Evolutionary conservation across 2,113 vertebrate species (phyloP), one percentile per base, ranked within the genome.

Genomic region (Tricholaema leucomelas): DNA sequence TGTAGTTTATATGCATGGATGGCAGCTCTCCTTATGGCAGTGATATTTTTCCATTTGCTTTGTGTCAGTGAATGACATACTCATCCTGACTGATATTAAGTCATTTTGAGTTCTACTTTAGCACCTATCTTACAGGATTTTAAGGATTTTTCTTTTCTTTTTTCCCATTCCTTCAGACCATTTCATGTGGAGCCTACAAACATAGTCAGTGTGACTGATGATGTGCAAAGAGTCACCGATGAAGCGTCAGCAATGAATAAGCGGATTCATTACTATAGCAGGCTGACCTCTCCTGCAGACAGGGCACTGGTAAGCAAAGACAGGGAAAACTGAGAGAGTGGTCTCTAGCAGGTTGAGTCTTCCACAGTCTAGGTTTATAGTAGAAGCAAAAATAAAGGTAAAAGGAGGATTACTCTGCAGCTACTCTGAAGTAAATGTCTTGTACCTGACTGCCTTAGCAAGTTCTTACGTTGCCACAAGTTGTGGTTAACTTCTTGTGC

Each of bases 201-300:
- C 95, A 99, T 99, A 52, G 97, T 99, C 33, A 86, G 12, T 52
- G 91, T 94, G 77, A 98, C 97, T 12, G 97, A 97, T 63, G 97
- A 96, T 6, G 92, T 91, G 92, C 98, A 99, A 76, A 97, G 98
- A 83, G 98, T 99, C 70, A 98, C 98, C 9, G 98, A 98, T 7
- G 98, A 99, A 92, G 99, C 99, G 17, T 98, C 99, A 46, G 98
- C 98, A 66, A 98, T 99, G 96, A 99, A 98, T 97, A 99, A 99
- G 93, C 96, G 99, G 95, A 98, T 99, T 81, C 98, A 99, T 85
- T 99, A 99, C 97, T 99, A 99, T 28, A 95, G 98, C 86, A 97
- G 98, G 15, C 98, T 99, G 66, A 97, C 98, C 0, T 97, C 96
- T 52, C 98, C 98, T n/a, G 96, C 99, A 52, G 98, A 99, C 96